Evolutionary conservation across 2,113 vertebrate species (phyloP), one percentile per base, ranked within the genome.

Genomic region (Narcine bancroftii): DNA sequence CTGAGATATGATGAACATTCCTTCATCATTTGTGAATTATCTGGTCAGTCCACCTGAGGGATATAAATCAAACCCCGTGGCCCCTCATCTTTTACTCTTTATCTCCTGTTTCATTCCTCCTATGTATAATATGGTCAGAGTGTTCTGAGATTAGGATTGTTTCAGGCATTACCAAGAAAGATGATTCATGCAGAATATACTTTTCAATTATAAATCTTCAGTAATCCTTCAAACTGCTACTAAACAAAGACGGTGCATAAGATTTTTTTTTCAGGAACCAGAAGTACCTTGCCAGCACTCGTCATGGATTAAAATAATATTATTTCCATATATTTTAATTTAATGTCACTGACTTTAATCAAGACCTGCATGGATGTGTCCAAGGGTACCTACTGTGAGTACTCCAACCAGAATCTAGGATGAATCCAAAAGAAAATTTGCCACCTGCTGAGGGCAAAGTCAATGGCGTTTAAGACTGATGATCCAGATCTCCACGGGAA

Each of bases 121-220:
- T 36, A 21, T n/a, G 79, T 47, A 81, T 53, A 81, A 81, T 33
- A n/a, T 87, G 60, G 13, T 36, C 53, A 36, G 50, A 36, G 53
- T 36, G 81, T 87, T 75, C 72, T 36, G 17, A 87, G 77, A 81
- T 81, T 81, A 50, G 53, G 50, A 87, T 36, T 87, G 53, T 87
- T 87, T 60, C 53, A 19, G 56, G n/a, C 81, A 36, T 53, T 39
- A 63, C 33, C 5, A 60, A 7, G 15, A 5, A 60, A 87, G 17
- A 87, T 87, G 53, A 87, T 60, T 60, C 81, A 60, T 60, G n/a
- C 33, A 10, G 53, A 13, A 75, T 75, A 39, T 75, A 75, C 36
- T 39, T 75, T 75, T 63, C 81, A 87, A 60, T 87, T 87, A 63
- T 63, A 87, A n/a, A 63, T 56, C 81, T 87, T 87, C 53, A 60